Percentiles rank a stretch among this genome's conserved stretches.
These are phyloP conservation scores for Neolamprologus sp. DNA, from an alignment of 2,113 vertebrate species.

Conservation along the genomic window DNA sequence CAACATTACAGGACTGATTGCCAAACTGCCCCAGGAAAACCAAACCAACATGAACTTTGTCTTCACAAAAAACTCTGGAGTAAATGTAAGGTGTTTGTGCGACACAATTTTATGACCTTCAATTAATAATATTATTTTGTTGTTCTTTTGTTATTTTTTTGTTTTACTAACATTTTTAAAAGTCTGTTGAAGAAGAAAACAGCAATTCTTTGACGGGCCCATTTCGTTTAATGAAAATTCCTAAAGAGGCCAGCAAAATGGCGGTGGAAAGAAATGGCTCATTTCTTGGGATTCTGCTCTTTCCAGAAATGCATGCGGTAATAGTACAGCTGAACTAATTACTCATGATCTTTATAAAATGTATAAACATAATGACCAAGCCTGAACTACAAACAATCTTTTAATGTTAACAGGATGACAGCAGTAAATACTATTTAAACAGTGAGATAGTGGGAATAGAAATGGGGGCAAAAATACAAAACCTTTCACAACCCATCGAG, in stretches of 20 bases:
- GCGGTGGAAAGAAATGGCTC: background rate
- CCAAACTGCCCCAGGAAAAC: background rate
- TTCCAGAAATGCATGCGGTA: constrained; percentile 4
- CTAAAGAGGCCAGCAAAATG: background rate
- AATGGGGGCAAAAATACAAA: constrained; percentile 23
- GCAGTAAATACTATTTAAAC: background rate
- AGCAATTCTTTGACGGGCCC: fast-evolving
- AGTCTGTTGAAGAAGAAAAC: background rate
- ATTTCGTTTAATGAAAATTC: background rate
- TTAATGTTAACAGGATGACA: background rate
- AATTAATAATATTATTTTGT: background rate
- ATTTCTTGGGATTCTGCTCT: background rate
- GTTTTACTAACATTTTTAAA: background rate
- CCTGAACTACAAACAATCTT: background rate
- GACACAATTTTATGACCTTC: background rate
- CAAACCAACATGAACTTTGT: background rate
- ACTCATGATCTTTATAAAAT: background rate
- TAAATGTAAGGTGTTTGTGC: background rate
- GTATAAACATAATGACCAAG: background rate
- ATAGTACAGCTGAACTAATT: background rate
- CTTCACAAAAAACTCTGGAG: background rate
- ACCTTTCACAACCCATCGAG: constrained; percentile 13
- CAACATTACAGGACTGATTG: background rate
- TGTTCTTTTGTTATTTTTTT: background rate
- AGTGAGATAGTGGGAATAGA: background rate